A percentile compares a stretch with the other conserved stretches of the same genome.
phyloP scores from a whole-genome alignment of 2,113 vertebrate species.

The Ancistrus triradiatus region DNA sequence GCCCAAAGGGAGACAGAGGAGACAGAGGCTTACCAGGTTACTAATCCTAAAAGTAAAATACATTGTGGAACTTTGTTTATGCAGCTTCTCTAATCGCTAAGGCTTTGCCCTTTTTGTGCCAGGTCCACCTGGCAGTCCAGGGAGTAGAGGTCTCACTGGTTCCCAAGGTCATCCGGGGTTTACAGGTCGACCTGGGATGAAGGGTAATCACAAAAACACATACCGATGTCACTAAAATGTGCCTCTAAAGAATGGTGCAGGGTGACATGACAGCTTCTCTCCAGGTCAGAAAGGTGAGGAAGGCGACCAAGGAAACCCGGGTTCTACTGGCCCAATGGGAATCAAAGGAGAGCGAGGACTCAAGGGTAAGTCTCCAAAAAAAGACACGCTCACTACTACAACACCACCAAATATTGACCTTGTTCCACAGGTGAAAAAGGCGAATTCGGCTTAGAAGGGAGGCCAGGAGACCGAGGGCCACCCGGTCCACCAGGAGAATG shows the following conservation, averaged over 20 bases:
- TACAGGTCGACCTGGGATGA: constrained; percentile 55
- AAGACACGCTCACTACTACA: neutral
- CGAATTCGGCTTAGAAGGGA: constrained; percentile 51
- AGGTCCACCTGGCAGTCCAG: constrained; percentile 62
- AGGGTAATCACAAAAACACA: constrained; percentile 53
- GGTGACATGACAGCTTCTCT: no score
- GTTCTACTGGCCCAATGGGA: constrained; percentile 49
- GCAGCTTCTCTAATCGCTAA: neutral
- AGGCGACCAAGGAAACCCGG: constrained; percentile 54
- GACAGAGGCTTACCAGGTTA: constrained; percentile 60
- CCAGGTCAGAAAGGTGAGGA: constrained; percentile 65
- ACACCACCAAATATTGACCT: neutral
- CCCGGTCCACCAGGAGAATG: constrained; percentile 60
- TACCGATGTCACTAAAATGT: no score
- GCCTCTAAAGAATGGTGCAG: no score
- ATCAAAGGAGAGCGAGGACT: constrained; percentile 55
- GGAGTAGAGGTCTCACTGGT: constrained; percentile 57
- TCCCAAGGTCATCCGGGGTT: constrained; percentile 55
- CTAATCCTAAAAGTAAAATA: no score
- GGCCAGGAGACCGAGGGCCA: constrained; percentile 50
- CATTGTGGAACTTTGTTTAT: no score
- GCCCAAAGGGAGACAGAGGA: constrained; percentile 63
- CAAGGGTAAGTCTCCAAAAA: constrained; percentile 59
- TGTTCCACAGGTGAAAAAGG: constrained; percentile 67
- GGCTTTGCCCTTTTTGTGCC: neutral